Evolutionary conservation across 1,140 invertebrate species (phyloP).

Genomic region (Euwallacea similis): DNA sequence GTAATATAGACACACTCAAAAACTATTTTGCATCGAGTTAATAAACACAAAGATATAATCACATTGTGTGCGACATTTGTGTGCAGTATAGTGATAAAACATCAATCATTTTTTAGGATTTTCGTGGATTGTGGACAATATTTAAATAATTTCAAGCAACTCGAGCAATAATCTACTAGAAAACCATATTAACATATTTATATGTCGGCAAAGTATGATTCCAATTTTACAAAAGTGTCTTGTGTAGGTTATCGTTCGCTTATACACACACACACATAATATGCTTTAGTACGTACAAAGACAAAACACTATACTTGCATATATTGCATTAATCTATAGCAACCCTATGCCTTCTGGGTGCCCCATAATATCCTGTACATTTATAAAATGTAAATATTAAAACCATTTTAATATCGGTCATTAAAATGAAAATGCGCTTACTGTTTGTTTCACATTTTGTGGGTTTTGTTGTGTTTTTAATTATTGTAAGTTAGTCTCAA

Average conservation of each 20-base stretch:
- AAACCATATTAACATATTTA: neutral
- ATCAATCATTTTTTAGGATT: conserved; percentile 19
- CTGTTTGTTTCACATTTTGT: conserved; percentile 39
- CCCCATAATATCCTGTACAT: conserved; percentile 46
- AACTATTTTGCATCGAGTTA: conserved; percentile 15
- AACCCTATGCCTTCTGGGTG: conserved; percentile 18
- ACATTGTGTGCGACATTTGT: neutral
- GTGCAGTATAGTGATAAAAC: conserved; percentile 30
- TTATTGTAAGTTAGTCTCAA: conserved; percentile 43
- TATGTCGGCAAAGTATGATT: conserved; percentile 10
- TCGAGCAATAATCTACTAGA: conserved; percentile 33
- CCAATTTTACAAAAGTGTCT: neutral
- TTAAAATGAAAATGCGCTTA: conserved; percentile 40
- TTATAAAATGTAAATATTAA: conserved; percentile 45
- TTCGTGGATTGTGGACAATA: conserved; percentile 21
- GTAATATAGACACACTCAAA: conserved; percentile 30
- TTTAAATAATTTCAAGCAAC: conserved; percentile 28
- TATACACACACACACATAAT: neutral
- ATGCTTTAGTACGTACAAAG: conserved; percentile 16
- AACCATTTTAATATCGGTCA: conserved; percentile 41
- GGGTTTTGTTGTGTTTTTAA: conserved; percentile 44
- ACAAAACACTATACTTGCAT: conserved; percentile 24
- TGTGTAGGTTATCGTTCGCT: no score
- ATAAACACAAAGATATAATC: conserved; percentile 21
- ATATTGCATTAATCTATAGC: conserved; percentile 5